These are phyloP conservation scores for Halictus ligatus DNA, from an alignment of 2,888 invertebrate genomes.

Conservation along the genomic window DNA sequence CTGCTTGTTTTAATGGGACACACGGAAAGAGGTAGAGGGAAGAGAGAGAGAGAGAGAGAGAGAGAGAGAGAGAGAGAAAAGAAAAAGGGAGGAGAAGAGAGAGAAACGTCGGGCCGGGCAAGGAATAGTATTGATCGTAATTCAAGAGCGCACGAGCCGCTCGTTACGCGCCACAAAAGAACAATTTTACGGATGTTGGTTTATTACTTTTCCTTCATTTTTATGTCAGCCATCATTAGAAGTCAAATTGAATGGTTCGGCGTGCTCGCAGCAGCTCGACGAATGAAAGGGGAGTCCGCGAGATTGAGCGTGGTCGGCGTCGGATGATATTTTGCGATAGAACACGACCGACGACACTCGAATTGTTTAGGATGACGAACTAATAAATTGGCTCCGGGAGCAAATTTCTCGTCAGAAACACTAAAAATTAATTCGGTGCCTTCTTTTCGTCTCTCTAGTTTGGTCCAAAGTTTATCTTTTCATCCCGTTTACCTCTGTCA, in stretches of 20 bases:
- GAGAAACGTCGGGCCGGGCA: background rate
- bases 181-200: conserved; percentile 37
- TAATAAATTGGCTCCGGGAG: no score
- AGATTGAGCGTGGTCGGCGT: background rate
- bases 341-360: background rate
- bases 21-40: background rate
- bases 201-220: conserved; percentile 39
- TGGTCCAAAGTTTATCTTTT: no score
- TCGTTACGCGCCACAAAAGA: conserved; percentile 41
- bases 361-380: no score
- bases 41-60: no score
- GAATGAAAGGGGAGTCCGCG: background rate
- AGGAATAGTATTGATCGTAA: conserved; percentile 45
- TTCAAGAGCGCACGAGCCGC: conserved; percentile 27
- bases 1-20: conserved; percentile 29
- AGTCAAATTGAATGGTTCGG: conserved; percentile 35
- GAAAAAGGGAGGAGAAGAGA: background rate
- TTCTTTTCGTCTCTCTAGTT: no score
- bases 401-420: no score
- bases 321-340: background rate
- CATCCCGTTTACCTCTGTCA: no score
- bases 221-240: conserved; percentile 30
- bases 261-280: background rate
- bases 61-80: no score
- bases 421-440: no score